Percentiles rank a stretch among this genome's conserved stretches.
Conservation (phyloP, 53 echinoderm and acorn worm genomes). For the Holothuria scabra region DNA sequence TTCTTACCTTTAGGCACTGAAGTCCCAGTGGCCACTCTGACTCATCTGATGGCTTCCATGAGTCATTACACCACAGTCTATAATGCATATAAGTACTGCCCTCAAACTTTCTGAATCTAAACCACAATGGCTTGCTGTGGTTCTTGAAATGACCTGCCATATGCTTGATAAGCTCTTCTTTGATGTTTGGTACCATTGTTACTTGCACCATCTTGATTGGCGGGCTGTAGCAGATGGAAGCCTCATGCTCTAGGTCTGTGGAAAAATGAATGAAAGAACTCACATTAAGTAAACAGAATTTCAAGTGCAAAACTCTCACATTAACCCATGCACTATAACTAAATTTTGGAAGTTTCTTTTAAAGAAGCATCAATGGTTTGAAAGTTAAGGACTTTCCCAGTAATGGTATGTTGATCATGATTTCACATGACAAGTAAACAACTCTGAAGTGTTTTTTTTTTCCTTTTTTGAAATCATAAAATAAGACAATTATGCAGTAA, state of each 20-base stretch:
- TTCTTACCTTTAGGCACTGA: slow-evolving; percentile 27
- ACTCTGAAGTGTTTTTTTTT: too few relatives aligned
- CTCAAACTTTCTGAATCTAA: slow-evolving; percentile 19
- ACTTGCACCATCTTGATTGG: slow-evolving; percentile 8
- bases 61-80: neutral
- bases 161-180: slow-evolving; percentile 1
- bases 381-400: too few relatives aligned
- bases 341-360: too few relatives aligned
- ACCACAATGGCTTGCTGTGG: slow-evolving; percentile 53
- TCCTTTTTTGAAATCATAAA: too few relatives aligned
- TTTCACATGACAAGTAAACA: too few relatives aligned
- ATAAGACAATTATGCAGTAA: too few relatives aligned
- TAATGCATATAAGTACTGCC: slow-evolving; percentile 4
- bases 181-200: slow-evolving; percentile 15
- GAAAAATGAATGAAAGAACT: neutral
- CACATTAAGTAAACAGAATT: too few relatives aligned
- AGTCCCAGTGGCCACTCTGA: slow-evolving; percentile 29
- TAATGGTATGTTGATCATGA: too few relatives aligned
- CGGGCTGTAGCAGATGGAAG: slow-evolving; percentile 10
- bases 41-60: slow-evolving; percentile 25
- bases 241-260: slow-evolving; percentile 4
- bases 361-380: too few relatives aligned
- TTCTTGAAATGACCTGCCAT: slow-evolving; percentile 38
- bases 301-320: too few relatives aligned
- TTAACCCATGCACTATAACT: too few relatives aligned